Evolutionary conservation across 2,888 invertebrate genomes (phyloP).

Genomic region (Thera obeliscata): DNA sequence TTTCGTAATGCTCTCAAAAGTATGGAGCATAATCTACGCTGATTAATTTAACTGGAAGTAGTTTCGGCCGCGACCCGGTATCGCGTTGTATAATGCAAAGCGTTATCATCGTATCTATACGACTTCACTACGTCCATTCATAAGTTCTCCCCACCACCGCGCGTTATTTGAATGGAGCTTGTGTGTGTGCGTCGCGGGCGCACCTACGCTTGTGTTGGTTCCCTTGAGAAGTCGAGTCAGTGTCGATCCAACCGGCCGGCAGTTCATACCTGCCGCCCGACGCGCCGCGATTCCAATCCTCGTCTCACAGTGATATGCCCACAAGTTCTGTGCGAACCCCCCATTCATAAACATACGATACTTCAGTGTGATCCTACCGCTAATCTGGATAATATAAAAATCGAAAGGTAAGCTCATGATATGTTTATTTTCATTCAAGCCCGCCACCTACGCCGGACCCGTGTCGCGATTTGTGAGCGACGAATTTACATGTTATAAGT

Average conservation of each 20-base stretch:
- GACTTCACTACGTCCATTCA: conserved; percentile 83
- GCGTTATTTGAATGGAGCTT: conserved; percentile 69
- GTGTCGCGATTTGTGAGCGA: conserved; percentile 81
- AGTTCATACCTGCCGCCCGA: conserved; percentile 46
- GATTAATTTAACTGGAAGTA: conserved; percentile 49
- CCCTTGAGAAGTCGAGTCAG: conserved; percentile 47
- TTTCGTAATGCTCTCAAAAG: conserved; percentile 49
- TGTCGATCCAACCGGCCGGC: conserved; percentile 67
- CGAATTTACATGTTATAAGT: conserved; percentile 82
- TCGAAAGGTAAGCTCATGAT: conserved; percentile 74
- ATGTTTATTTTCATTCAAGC: conserved; percentile 81
- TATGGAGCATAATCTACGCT: conserved; percentile 42
- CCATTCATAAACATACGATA: conserved; percentile 58
- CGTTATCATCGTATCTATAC: conserved; percentile 79
- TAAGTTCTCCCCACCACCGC: conserved; percentile 71
- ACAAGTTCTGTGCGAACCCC: conserved; percentile 67
- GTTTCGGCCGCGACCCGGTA: conserved; percentile 50
- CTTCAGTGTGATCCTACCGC: conserved; percentile 65
- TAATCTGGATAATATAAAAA: conserved; percentile 82
- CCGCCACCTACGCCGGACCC: conserved; percentile 71
- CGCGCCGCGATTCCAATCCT: conserved; percentile 58
- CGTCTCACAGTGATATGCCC: conserved; percentile 65
- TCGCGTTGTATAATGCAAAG: conserved; percentile 67
- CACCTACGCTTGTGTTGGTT: conserved; percentile 55
- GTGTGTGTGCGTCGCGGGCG: conserved; percentile 73